Percentiles rank a stretch among this genome's conserved stretches.
Conservation (phyloP, 2,888 invertebrate genomes). For the Saturnia pavonia region DNA sequence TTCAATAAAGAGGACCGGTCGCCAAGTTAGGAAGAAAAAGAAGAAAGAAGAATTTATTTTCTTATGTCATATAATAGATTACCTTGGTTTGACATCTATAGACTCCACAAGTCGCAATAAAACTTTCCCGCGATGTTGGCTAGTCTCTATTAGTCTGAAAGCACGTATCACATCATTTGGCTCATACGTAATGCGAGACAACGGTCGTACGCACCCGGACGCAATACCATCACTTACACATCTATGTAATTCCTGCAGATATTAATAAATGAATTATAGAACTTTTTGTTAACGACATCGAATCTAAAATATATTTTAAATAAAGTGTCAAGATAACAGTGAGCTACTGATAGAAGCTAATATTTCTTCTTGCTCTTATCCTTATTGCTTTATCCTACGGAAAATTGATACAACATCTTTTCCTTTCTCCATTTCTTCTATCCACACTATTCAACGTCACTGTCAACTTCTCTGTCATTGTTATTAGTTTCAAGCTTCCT, state of each 20-base stretch:
- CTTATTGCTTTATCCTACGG: too few relatives aligned
- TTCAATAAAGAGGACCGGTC: too few relatives aligned
- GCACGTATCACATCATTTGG: conserved; percentile 49
- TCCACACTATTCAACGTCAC: too few relatives aligned
- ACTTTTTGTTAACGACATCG: not conserved
- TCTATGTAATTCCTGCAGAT: conserved; percentile 35
- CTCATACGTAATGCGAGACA: conserved; percentile 51
- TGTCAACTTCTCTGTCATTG: too few relatives aligned
- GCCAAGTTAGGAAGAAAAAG: too few relatives aligned
- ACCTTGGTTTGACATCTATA: conserved; percentile 36
- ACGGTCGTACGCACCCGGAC: conserved; percentile 56
- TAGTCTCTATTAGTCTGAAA: conserved; percentile 50
- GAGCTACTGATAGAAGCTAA: not conserved
- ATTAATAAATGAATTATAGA: not conserved
- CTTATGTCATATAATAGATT: too few relatives aligned
- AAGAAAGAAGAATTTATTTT: too few relatives aligned
- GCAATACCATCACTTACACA: conserved; percentile 56
- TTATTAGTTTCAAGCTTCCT: too few relatives aligned
- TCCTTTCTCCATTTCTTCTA: too few relatives aligned
- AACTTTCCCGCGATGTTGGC: conserved; percentile 57
- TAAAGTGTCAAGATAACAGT: not conserved
- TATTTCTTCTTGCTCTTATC: too few relatives aligned
- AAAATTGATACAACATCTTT: too few relatives aligned
- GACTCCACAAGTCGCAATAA: conserved; percentile 42
- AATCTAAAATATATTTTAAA: conserved; percentile 33